A percentile compares a stretch with the other conserved stretches of the same genome.
Conservation (phyloP, 2,888 invertebrate genomes). For the Dyspetes luteomarginatus region DNA sequence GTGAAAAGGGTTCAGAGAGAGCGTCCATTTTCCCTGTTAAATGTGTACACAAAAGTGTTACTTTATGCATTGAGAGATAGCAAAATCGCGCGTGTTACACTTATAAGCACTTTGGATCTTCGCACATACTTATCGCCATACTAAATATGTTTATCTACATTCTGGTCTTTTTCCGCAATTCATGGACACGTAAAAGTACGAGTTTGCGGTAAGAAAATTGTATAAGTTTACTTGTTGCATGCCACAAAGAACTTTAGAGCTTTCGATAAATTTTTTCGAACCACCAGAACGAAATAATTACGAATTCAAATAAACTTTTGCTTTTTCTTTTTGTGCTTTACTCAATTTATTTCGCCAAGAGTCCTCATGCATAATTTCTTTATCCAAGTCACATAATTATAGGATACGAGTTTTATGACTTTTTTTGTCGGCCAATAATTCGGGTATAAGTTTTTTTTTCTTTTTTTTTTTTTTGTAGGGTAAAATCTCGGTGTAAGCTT, state of each 20-base stretch:
- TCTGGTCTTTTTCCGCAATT: no score
- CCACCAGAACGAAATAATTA: neutral
- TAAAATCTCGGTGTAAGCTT: neutral
- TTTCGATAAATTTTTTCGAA: conserved; percentile 7
- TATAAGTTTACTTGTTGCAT: conserved; percentile 6
- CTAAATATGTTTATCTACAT: conserved; percentile 31
- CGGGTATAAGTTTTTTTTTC: conserved; percentile 12
- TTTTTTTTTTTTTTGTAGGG: neutral
- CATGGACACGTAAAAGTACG: no score
- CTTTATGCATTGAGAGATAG: conserved; percentile 33
- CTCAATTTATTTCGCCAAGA: neutral
- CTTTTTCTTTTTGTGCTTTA: conserved; percentile 5
- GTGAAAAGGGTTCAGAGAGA: conserved; percentile 7
- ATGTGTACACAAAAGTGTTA: conserved; percentile 53
- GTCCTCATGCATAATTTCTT: neutral
- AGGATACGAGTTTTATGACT: neutral
- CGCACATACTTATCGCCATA: conserved; percentile 20
- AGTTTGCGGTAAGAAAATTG: neutral
- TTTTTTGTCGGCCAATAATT: conserved; percentile 18
- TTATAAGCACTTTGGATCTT: conserved; percentile 38
- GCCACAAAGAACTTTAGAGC: conserved; percentile 21
- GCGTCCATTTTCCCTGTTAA: conserved; percentile 58
- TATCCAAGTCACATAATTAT: neutral
- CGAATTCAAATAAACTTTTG: neutral
- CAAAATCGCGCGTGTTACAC: conserved; percentile 47